Evolutionary conservation across 2,888 invertebrate species (phyloP), one percentile per base, ranked within the genome.

Genomic region (Dione vanillae): DNA sequence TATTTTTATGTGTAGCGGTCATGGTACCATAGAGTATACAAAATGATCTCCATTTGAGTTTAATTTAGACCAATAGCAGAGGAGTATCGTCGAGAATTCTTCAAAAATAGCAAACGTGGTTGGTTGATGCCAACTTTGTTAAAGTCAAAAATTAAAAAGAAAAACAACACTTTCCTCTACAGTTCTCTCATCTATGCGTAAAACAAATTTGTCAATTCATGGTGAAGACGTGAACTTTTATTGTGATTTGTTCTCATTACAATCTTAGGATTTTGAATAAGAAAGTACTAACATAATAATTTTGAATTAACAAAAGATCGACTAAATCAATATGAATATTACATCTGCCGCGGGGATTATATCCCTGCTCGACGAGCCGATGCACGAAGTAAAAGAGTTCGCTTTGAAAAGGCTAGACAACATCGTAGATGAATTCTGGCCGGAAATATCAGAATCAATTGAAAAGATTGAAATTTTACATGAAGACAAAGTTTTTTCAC

Each of bases 371-470:
- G 98, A 99, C 88, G 99, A 99, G 90, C 97, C 97, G 65, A 97
- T 97, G 94, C 95, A 97, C 14, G 98, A 99, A 90, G 94, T 99
- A 71, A 98, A 99, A 92, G 96, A 97, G 37, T 99, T 98, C 87
- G 99, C 99, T 16, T 90, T 99, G 80, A 96, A 96, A 83, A 98
- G 98, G 85, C 94, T 99, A 80, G 97, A 99, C 90, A 95, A 95
- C 83, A 97, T 99, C 81, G 99, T 99, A 0, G 98, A 99, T 88
- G 97, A 98, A 86, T 99, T 99, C 92, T 99, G 99, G 99, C 98
- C 99, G 10, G 99, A 99, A 94, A 99, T 99, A 80, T 98, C 99
- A 0, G 99, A 99, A 90, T 97, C 98, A 14, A 98, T 99, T 79
- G 97, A 97, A 83, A 99, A 98, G 93, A 99, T 99, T 82, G 99